Evolutionary conservation across 2,113 vertebrate species (phyloP).

Genomic region (Lophotis ruficrista): DNA sequence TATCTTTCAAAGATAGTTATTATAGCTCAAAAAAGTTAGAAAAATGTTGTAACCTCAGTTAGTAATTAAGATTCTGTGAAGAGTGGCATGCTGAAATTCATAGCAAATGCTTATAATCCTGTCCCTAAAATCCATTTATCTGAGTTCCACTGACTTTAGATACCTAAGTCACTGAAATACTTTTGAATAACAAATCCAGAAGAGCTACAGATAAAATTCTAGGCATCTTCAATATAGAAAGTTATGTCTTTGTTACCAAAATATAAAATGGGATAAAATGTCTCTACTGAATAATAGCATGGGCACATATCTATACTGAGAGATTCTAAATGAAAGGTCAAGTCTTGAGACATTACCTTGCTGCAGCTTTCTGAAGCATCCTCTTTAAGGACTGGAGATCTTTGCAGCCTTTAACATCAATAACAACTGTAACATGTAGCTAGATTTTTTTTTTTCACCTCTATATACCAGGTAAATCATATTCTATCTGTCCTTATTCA

Average conservation of each 20-base stretch:
- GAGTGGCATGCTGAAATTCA: background rate
- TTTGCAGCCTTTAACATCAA: background rate
- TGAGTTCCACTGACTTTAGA: background rate
- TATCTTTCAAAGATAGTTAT: background rate
- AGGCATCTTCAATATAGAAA: background rate
- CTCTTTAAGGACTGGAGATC: background rate
- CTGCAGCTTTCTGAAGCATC: background rate
- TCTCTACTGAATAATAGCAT: background rate
- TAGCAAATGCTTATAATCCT: background rate
- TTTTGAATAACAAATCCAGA: conserved; percentile 12
- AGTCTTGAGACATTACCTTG: background rate
- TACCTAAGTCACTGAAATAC: background rate
- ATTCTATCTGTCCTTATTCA: background rate
- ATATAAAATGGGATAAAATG: background rate
- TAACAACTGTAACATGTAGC: background rate
- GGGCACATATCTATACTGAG: background rate
- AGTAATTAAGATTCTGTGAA: background rate
- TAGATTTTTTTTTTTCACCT: background rate
- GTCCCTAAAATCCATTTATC: conserved; percentile 39
- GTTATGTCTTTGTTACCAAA: background rate
- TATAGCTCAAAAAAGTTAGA: background rate
- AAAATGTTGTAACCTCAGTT: background rate
- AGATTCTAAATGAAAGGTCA: background rate
- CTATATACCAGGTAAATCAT: background rate
- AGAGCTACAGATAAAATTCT: background rate